These are phyloP conservation scores for Percopsis transmontana DNA, from an alignment of 2,113 vertebrate species.

Conservation along the genomic window DNA sequence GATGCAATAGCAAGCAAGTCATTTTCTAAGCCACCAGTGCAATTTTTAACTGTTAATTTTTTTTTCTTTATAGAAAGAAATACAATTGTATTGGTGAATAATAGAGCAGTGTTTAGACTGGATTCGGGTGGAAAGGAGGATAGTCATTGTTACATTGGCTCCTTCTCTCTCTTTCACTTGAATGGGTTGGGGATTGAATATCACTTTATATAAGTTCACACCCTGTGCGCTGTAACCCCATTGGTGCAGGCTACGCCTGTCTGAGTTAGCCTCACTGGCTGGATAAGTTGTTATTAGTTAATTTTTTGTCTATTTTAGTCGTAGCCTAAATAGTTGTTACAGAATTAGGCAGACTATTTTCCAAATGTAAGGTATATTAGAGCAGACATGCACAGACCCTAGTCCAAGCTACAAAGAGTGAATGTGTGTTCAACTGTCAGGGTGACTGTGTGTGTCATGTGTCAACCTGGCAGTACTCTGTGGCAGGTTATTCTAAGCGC, in stretches of 20 bases:
- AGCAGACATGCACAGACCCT: neutral
- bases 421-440: neutral
- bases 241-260: slow-evolving; percentile 5
- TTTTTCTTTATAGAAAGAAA: neutral
- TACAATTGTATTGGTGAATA: slow-evolving; percentile 8
- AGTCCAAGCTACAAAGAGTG: neutral
- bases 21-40: neutral
- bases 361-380: too few relatives aligned
- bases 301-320: too few relatives aligned
- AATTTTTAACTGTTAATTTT: neutral
- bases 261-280: neutral
- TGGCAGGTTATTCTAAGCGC: slow-evolving; percentile 29
- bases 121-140: slow-evolving; percentile 35
- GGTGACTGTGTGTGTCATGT: neutral
- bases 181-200: slow-evolving; percentile 42
- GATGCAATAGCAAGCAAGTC: slow-evolving; percentile 37
- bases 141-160: slow-evolving; percentile 29
- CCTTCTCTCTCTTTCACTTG: slow-evolving; percentile 16
- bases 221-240: slow-evolving; percentile 24
- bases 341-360: too few relatives aligned
- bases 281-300: neutral
- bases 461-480: neutral
- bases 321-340: too few relatives aligned
- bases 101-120: slow-evolving; percentile 1
- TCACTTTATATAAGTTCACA: slow-evolving; percentile 41